phyloP scores from a whole-genome alignment of 2,888 invertebrate genomes.

The Frankliniella fusca region DNA sequence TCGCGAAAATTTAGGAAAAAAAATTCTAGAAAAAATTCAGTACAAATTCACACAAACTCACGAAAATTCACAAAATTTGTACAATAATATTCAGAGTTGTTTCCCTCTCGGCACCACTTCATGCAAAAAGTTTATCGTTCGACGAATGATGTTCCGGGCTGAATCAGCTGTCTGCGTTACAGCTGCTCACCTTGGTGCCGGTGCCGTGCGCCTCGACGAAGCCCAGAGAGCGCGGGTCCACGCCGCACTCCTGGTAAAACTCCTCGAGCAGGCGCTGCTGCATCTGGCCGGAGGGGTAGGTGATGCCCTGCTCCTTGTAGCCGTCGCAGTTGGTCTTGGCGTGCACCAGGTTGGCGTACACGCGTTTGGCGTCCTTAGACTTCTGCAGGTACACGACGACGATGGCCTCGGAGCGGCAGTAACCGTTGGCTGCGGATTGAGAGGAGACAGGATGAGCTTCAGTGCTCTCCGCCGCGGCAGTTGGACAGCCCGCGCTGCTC shows the following conservation, averaged over 20 bases:
- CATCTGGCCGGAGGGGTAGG: slow-evolving; percentile 59
- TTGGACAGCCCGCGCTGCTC: neutral
- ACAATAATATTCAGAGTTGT: too few species aligned
- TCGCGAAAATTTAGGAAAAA: too few species aligned
- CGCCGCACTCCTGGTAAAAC: slow-evolving; percentile 57
- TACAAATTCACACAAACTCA: too few species aligned
- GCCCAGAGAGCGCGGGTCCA: slow-evolving; percentile 65
- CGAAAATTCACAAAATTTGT: too few species aligned
- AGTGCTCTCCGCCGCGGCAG: neutral
- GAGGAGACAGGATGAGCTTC: slow-evolving; percentile 46
- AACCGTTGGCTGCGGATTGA: slow-evolving; percentile 50
- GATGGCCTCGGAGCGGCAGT: slow-evolving; percentile 51
- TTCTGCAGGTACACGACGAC: slow-evolving; percentile 48
- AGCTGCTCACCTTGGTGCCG: slow-evolving; percentile 55
- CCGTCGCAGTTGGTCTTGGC: slow-evolving; percentile 80
- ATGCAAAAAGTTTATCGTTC: too few species aligned
- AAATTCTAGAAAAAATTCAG: too few species aligned
- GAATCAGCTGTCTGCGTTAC: neutral
- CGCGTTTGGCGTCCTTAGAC: slow-evolving; percentile 57
- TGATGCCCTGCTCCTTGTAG: slow-evolving; percentile 65
- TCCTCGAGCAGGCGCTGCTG: slow-evolving; percentile 47
- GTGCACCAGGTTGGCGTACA: slow-evolving; percentile 67
- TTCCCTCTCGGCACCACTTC: too few species aligned
- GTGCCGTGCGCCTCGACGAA: slow-evolving; percentile 84
- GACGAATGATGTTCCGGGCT: neutral